Base-by-base conservation (phyloP, 2,888 invertebrate genomes). In the Furcula furcula region DNA sequence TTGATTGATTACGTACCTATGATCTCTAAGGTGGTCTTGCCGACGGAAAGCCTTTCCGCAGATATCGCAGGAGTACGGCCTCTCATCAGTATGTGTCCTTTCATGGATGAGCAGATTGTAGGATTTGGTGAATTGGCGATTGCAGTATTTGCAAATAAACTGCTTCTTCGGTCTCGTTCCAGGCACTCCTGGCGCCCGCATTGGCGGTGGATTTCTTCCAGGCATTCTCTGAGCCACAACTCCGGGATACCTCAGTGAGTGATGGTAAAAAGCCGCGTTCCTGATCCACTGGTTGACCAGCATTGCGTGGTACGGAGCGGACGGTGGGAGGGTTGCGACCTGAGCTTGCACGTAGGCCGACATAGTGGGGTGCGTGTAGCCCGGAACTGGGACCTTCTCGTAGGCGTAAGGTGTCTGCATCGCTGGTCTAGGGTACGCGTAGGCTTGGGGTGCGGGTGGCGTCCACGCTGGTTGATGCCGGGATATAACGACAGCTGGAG, bases 71-170 rank as follows among this genome's bases (percentile, higher is more conserved):
- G 96, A 95, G 81, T 97, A 98, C 7, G 98, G 98, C 42, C 98
- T 91, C 82, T 98, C 98, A 74, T 98, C 97, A 20, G 98, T 98
- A 78, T 98, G 98, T 1, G 98, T 99, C 65, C 98, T 91, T 77
- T 98, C 98, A 79, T 99, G 98, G 59, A 99, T 99, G 65, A 98
- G 91, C 60, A 99, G 91, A 81, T 99, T 99, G 91, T 99, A 99
- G 29, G 97, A 97, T 82, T 99, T 99, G 50, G 98, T 98, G 87
- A 99, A 99, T 74, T 98, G 97, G 20, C 98, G 92, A 74, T 96
- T 95, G 90, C 99, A 99, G 85, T 95, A 98, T 86, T 97, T 97
- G 91, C 98, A 99, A 70, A 99, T 98, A 87, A 98, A 98, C 85
- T 98, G 94, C 58, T 94, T 94, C 76, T 94, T 94, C 28, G 94